These are phyloP conservation scores for Tetropium fuscum DNA, from an alignment of 2,888 invertebrate genomes.

Conservation along the genomic window DNA sequence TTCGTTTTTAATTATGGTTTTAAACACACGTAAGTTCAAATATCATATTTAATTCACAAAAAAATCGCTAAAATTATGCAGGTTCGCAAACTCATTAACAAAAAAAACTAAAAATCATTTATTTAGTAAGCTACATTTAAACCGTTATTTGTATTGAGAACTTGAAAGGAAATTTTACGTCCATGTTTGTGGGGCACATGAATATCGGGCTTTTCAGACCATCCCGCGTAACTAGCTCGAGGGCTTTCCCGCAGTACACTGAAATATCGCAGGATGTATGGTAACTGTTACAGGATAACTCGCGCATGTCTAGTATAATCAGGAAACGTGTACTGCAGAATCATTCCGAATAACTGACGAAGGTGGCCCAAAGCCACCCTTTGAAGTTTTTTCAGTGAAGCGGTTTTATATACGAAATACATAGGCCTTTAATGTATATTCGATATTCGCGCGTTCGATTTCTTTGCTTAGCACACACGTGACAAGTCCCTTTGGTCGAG, in stretches of 20 bases:
- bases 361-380: conserved; percentile 21
- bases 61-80: background rate
- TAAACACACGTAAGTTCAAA: conserved; percentile 19
- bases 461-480: too few relatives aligned
- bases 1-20: conserved; percentile 57
- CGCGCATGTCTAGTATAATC: conserved; percentile 43
- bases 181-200: conserved; percentile 19
- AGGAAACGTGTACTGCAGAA: conserved; percentile 42
- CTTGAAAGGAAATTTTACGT: conserved; percentile 8
- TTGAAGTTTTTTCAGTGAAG: conserved; percentile 4
- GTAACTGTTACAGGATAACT: conserved; percentile 33
- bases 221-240: conserved; percentile 25
- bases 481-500: too few relatives aligned
- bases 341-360: conserved; percentile 35
- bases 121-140: conserved; percentile 22
- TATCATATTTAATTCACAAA: background rate
- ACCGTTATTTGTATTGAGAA: background rate
- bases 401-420: background rate
- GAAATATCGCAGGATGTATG: conserved; percentile 33
- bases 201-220: conserved; percentile 27
- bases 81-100: conserved; percentile 7
- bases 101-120: conserved; percentile 27
- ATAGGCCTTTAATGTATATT: background rate
- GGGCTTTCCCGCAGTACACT: conserved; percentile 30
- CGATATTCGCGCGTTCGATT: too few relatives aligned